phyloP scores from a whole-genome alignment of 2,797 vertebrate species.

The Cygnus olor region DNA sequence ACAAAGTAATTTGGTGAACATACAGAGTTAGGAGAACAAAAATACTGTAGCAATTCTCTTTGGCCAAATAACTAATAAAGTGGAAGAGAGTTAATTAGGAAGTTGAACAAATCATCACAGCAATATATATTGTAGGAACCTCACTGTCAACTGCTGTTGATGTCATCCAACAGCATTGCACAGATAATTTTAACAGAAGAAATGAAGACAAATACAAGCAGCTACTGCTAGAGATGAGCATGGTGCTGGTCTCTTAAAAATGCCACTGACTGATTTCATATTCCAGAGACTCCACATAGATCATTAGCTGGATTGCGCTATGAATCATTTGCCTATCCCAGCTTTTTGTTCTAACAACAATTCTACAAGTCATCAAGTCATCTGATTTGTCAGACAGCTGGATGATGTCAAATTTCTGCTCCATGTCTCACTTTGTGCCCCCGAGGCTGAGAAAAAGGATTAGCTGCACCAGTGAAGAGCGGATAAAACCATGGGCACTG shows the following conservation, averaged over 20 bases:
- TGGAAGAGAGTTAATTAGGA: neutral
- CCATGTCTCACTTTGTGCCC: neutral
- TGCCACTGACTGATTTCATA: neutral
- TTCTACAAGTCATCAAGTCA: conserved; percentile 14
- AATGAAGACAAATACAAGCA: neutral
- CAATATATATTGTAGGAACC: neutral
- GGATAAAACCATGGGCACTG: neutral
- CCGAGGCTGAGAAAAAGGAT: conserved; percentile 22
- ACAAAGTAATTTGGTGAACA: neutral
- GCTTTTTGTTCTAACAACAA: neutral
- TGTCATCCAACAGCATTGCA: neutral
- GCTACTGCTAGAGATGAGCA: neutral
- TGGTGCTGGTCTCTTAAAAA: neutral
- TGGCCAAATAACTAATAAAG: neutral
- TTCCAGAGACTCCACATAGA: neutral
- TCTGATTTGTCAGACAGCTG: conserved; percentile 29
- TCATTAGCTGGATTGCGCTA: conserved; percentile 15
- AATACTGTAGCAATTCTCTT: neutral
- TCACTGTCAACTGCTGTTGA: neutral
- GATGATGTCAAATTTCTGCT: conserved; percentile 39
- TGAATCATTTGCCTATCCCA: conserved; percentile 37
- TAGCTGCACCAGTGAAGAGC: neutral
- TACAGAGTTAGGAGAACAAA: neutral
- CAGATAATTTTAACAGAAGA: neutral
- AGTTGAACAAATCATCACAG: neutral